Evolutionary conservation across 2,113 vertebrate genomes (phyloP), one percentile per base, ranked within the genome.

Genomic region (Xerus inauris): DNA sequence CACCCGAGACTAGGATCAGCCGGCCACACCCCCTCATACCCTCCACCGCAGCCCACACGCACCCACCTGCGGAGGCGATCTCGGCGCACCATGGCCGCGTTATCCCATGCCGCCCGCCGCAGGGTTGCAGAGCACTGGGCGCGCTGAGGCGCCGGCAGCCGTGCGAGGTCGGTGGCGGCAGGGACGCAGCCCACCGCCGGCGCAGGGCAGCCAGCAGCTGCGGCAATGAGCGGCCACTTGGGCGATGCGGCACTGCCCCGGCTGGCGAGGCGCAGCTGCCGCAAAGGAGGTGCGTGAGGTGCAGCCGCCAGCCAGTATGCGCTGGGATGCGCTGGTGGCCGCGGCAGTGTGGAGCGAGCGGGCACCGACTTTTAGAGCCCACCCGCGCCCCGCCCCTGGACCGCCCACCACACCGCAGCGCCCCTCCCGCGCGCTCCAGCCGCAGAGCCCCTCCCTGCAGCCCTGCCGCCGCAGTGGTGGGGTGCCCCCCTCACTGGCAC

Each of bases 41-140:
- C 0, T 40, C 51, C 35, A 42, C n/a, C 38, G 8, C 32, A 4
- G 30, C 40, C 47, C 8, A 49, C 71, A 9, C 20, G n/a, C 93
- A 97, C 97, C 91, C 91, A 98, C 97, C 97, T 98, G 97, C 97
- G 97, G 89, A 98, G 96, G 75, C 97, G 97, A 94, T 98, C 97
- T 91, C 97, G 94, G 97, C 97, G 97, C 86, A 97, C 97, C 97
- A 97, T 97, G 93, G 91, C 95, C 42, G 95, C 42, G 83, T 96
- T 97, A 96, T 92, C 96, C 97, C 97, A 98, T 97, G 89, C 97
- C 72, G 62, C 87, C 14, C 93, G 54, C 89, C 91, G 71, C 97
- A n/a, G 94, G 49, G 28, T 83, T 54, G 42, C 76, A 6, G 91
- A 72, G 81, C 93, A 65, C 93, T 0, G 94, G 65, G 88, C 76